A percentile compares a stretch with the other conserved stretches of the same genome.
Conservation (phyloP, 2,113 vertebrate species). For the Struthio camelus region DNA sequence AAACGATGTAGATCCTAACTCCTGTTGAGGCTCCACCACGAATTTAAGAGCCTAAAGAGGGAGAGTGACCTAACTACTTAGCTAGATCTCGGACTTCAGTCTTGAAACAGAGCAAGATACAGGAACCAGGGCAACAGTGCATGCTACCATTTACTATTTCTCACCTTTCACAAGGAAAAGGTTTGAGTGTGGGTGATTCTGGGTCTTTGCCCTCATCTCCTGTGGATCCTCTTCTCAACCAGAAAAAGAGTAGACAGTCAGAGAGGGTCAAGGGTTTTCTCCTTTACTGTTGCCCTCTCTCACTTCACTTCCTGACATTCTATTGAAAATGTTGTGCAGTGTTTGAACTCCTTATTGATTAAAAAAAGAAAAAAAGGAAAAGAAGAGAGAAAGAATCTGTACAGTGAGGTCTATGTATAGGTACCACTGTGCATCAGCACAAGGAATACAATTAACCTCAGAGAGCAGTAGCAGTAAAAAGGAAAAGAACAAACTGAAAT, state of each 20-base stretch:
- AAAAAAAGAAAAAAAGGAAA: neutral
- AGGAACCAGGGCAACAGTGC: neutral
- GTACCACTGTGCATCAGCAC: slow-evolving; percentile 35
- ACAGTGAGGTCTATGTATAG: slow-evolving; percentile 23
- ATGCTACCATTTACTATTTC: neutral
- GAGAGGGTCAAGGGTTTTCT: slow-evolving; percentile 1
- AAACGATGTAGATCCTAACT: neutral
- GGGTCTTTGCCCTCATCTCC: neutral
- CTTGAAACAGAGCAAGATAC: neutral
- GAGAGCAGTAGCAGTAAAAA: slow-evolving; percentile 46
- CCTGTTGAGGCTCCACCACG: neutral
- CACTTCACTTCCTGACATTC: slow-evolving; percentile 16
- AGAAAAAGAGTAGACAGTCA: neutral
- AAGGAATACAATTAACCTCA: slow-evolving; percentile 63
- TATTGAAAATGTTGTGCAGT: slow-evolving; percentile 1
- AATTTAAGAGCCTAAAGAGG: neutral
- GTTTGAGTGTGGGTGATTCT: neutral
- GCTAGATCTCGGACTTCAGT: neutral
- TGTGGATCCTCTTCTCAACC: neutral
- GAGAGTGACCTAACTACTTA: neutral
- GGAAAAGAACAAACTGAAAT: slow-evolving; percentile 45
- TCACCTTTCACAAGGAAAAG: neutral
- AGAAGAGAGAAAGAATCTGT: neutral
- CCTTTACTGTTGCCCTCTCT: neutral
- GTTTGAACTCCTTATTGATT: slow-evolving; percentile 56